Percentiles rank a stretch among this genome's conserved stretches.
These are phyloP conservation scores for Pelobates cultripes DNA, from an alignment of 2,797 vertebrate genomes.

Conservation along the genomic window DNA sequence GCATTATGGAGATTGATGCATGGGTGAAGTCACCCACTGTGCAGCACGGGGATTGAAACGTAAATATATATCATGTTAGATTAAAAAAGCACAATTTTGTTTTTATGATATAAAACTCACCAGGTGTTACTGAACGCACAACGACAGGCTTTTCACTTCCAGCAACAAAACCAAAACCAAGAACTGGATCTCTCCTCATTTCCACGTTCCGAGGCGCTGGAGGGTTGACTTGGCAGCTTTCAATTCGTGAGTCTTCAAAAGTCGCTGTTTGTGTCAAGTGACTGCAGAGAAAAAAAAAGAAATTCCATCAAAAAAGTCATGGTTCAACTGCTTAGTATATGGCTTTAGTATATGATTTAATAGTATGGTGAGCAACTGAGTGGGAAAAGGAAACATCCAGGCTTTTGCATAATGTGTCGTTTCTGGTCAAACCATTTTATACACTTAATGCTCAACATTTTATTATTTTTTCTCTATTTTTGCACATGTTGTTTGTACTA, in stretches of 20 bases:
- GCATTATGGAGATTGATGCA: too few species aligned
- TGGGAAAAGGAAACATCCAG: neutral
- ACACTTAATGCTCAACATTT: too few species aligned
- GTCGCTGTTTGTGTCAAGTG: constrained; percentile 89
- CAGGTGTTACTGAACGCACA: constrained; percentile 97
- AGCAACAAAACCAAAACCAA: constrained; percentile 97
- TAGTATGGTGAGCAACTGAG: constrained; percentile 3
- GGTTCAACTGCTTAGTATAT: constrained; percentile 6
- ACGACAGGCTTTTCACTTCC: constrained; percentile 98
- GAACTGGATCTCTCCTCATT: constrained; percentile 97
- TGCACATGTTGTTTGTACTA: too few species aligned
- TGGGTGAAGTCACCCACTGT: too few species aligned
- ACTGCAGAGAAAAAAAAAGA: constrained; percentile 69
- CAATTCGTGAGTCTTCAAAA: constrained; percentile 91
- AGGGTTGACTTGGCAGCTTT: constrained; percentile 89
- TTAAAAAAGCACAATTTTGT: too few species aligned
- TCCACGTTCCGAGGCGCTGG: constrained; percentile 92
- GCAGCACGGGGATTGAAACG: too few species aligned
- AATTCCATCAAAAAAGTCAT: constrained; percentile 1
- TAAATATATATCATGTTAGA: too few species aligned
- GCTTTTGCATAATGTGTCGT: neutral
- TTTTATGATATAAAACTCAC: constrained; percentile 66
- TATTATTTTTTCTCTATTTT: too few species aligned
- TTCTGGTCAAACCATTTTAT: neutral
- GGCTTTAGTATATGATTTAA: neutral